These are phyloP conservation scores for Quadroppia sp. DNA, from an alignment of 2,888 invertebrate species.

Conservation along the genomic window DNA sequence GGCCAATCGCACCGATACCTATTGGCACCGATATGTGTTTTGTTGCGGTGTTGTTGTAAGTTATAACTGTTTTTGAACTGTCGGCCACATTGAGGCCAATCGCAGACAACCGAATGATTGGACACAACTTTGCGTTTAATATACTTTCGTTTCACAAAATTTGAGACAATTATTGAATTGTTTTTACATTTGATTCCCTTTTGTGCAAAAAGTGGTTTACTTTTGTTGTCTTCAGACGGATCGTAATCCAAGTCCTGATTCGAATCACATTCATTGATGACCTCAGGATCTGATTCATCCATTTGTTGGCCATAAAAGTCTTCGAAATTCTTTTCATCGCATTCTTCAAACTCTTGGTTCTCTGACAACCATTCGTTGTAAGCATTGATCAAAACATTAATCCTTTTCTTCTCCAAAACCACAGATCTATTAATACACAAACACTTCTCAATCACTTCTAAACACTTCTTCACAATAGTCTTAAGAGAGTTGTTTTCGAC, in stretches of 20 bases:
- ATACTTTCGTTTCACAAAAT: conserved; percentile 16
- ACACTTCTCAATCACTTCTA: conserved; percentile 21
- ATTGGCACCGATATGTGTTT: neutral
- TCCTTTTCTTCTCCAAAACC: conserved; percentile 8
- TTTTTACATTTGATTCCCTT: neutral
- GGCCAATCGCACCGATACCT: conserved; percentile 3
- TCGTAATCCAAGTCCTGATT: neutral
- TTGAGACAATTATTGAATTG: neutral
- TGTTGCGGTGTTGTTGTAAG: neutral
- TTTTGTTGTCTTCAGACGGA: neutral
- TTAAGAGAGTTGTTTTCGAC: conserved; percentile 17
- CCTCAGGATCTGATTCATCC: neutral
- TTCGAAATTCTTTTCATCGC: neutral
- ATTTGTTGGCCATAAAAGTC: neutral
- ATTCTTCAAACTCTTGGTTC: conserved; percentile 15
- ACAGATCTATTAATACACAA: neutral
- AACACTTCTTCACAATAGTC: conserved; percentile 19
- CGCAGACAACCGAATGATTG: neutral
- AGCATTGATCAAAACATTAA: conserved; percentile 21
- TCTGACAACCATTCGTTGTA: conserved; percentile 23
- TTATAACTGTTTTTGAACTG: neutral
- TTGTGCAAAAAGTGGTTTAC: neutral
- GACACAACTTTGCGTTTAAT: neutral
- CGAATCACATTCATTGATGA: neutral
- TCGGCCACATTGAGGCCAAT: conserved; percentile 12